Conservation (phyloP, 2,888 invertebrate species). For the Acrobasis consociella region DNA sequence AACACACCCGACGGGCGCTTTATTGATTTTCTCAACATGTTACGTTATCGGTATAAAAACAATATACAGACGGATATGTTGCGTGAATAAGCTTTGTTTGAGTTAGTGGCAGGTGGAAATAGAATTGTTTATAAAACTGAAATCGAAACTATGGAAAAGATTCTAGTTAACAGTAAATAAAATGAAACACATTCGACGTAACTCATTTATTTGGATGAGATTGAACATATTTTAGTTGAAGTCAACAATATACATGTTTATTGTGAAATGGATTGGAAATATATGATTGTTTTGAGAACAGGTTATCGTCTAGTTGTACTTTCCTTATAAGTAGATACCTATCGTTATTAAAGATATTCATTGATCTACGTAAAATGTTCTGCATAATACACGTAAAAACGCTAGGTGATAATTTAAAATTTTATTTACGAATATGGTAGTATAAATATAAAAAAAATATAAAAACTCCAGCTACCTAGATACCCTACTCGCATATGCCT, state of each 20-base stretch:
- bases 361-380: too few relatives aligned
- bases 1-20: background rate
- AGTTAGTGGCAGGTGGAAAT: constrained; percentile 14
- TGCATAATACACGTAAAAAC: too few relatives aligned
- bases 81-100: background rate
- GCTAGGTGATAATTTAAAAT: too few relatives aligned
- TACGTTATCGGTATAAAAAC: constrained; percentile 19
- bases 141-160: constrained; percentile 10
- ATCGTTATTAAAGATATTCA: too few relatives aligned
- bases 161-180: constrained; percentile 13
- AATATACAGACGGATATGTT: constrained; percentile 13
- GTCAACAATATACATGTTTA: constrained; percentile 8
- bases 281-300: background rate
- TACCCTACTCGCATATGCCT: too few relatives aligned
- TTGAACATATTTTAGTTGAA: constrained; percentile 1
- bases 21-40: constrained; percentile 27
- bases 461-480: too few relatives aligned
- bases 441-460: too few relatives aligned
- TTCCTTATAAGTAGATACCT: too few relatives aligned
- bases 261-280: background rate
- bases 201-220: constrained; percentile 5
- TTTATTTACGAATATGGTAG: too few relatives aligned
- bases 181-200: constrained; percentile 6
- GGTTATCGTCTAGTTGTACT: too few relatives aligned
- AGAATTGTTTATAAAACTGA: constrained; percentile 13